These are phyloP conservation scores for Alethe castanea DNA, from an alignment of 2,113 vertebrate species.

Conservation along the genomic window DNA sequence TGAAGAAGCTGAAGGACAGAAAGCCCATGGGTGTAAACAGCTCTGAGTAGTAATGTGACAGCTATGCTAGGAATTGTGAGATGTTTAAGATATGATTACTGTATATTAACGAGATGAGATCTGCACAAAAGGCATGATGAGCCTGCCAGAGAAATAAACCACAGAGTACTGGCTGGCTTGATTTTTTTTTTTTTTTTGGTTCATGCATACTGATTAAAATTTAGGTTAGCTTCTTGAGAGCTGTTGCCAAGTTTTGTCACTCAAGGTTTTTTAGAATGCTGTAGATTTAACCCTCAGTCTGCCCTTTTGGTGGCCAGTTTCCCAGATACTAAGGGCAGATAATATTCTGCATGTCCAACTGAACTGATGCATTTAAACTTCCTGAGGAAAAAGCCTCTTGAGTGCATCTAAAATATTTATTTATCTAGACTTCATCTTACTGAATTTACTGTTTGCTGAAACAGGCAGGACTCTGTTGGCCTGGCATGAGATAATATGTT, in stretches of 20 bases:
- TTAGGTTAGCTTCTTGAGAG: background rate
- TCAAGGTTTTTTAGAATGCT: background rate
- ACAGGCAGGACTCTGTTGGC: background rate
- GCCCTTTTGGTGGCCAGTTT: background rate
- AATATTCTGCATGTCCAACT: background rate
- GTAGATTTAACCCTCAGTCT: slow-evolving; percentile 16
- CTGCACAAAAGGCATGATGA: slow-evolving; percentile 23
- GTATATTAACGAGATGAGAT: slow-evolving; percentile 28
- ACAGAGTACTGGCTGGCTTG: slow-evolving; percentile 17
- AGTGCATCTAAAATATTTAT: slow-evolving; percentile 45
- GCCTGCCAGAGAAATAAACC: slow-evolving; percentile 37
- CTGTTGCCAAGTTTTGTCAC: background rate
- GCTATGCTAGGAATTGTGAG: slow-evolving; percentile 10
- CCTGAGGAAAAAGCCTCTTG: slow-evolving; percentile 13
- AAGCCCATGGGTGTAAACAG: background rate
- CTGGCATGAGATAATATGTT: slow-evolving; percentile 17
- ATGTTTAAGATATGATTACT: slow-evolving; percentile 35
- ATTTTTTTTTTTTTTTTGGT: slow-evolving; percentile 18
- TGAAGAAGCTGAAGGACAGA: background rate
- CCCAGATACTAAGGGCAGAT: background rate
- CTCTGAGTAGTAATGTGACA: slow-evolving; percentile 12
- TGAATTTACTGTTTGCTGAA: slow-evolving; percentile 26
- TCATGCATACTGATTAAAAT: slow-evolving; percentile 22
- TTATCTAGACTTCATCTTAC: slow-evolving; percentile 22
- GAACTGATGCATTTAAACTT: slow-evolving; percentile 17